A percentile compares a stretch with the other conserved stretches of the same genome.
These are phyloP conservation scores for Ormyrus labotus DNA, from an alignment of 2,888 invertebrate genomes.

Conservation along the genomic window DNA sequence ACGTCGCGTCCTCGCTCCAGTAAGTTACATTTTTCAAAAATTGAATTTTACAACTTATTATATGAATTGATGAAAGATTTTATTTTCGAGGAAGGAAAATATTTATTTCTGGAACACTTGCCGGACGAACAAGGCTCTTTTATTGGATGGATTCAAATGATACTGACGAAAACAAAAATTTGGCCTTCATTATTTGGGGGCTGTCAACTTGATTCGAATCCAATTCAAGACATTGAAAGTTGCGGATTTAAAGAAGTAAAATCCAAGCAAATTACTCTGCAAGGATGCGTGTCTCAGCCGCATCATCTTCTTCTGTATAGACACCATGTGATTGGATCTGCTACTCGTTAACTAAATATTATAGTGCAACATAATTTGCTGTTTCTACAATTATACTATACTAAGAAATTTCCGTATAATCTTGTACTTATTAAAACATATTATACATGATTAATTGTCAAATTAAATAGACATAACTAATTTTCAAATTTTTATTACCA, in stretches of 20 bases:
- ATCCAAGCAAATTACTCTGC: slow-evolving; percentile 63
- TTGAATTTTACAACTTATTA: background rate
- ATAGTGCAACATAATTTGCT: no score
- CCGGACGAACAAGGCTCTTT: slow-evolving; percentile 63
- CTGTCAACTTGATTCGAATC: slow-evolving; percentile 66
- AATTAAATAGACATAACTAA: no score
- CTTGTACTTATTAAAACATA: no score
- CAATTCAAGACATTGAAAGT: slow-evolving; percentile 62
- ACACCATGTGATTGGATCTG: slow-evolving; percentile 68
- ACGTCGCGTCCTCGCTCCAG: slow-evolving; percentile 67
- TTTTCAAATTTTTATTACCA: no score
- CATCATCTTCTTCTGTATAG: slow-evolving; percentile 66
- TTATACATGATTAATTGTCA: no score
- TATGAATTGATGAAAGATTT: background rate
- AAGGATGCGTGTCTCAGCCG: slow-evolving; percentile 67
- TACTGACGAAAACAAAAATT: slow-evolving; percentile 66
- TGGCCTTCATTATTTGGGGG: slow-evolving; percentile 71
- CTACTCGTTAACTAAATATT: slow-evolving; percentile 61
- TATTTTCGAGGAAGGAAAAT: slow-evolving; percentile 66
- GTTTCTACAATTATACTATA: no score
- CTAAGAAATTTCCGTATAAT: no score
- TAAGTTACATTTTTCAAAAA: slow-evolving; percentile 55
- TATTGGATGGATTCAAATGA: slow-evolving; percentile 63
- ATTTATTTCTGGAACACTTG: slow-evolving; percentile 70
- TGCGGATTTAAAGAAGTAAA: slow-evolving; percentile 64